These are phyloP conservation scores for Ictidomys tridecemlineatus DNA, from an alignment of 2,113 vertebrate genomes.

Conservation along the genomic window DNA sequence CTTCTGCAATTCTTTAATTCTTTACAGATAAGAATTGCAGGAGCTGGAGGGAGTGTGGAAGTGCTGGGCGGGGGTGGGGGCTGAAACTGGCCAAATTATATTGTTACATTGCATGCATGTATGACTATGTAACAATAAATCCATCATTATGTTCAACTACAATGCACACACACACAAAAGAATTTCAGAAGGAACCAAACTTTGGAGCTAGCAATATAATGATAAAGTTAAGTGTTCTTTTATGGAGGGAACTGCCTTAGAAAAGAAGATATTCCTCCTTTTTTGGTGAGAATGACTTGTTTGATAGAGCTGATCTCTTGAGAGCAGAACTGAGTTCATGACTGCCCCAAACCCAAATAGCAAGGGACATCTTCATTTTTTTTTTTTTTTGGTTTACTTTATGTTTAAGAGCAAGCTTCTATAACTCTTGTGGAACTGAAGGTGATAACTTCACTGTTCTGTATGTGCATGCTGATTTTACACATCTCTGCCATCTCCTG, in stretches of 20 bases:
- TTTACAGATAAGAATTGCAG: not conserved
- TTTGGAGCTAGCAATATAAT: not conserved
- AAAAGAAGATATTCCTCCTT: not conserved
- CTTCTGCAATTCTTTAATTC: not conserved
- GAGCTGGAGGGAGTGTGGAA: too few species aligned
- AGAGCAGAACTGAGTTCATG: not conserved
- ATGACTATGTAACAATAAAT: too few species aligned
- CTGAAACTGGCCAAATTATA: too few species aligned
- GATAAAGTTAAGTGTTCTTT: not conserved
- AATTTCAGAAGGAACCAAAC: not conserved
- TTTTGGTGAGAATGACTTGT: slow-evolving; percentile 4
- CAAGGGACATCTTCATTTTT: not conserved
- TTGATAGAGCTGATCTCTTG: not conserved
- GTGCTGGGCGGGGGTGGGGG: too few species aligned
- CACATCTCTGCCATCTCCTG: not conserved
- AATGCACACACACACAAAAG: too few species aligned
- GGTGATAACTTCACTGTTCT: not conserved
- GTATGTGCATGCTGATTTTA: not conserved
- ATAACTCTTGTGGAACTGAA: not conserved
- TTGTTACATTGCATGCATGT: too few species aligned
- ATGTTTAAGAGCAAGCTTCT: not conserved
- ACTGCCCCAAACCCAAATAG: not conserved
- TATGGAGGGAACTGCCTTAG: not conserved
- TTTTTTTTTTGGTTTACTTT: not conserved
- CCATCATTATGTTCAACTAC: too few species aligned